Evolutionary conservation across 2,797 vertebrate genomes (phyloP).

Genomic region (Malacoraja senta): DNA sequence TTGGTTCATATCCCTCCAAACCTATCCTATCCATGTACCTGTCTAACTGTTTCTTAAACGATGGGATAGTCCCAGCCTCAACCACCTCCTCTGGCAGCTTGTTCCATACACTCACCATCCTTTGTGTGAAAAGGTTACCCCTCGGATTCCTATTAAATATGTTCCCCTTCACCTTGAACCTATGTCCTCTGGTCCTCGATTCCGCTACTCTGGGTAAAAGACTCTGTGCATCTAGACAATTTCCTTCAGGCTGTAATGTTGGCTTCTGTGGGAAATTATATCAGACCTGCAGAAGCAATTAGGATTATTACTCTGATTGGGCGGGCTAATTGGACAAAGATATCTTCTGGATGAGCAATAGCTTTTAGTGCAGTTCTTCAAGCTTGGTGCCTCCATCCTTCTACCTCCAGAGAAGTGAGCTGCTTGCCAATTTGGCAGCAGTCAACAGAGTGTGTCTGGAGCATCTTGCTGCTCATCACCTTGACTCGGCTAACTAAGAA

Average conservation of each 20-base stretch:
- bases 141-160: no score
- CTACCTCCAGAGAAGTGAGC: background rate
- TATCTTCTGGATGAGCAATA: background rate
- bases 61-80: no score
- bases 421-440: background rate
- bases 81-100: no score
- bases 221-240: background rate
- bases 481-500: background rate
- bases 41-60: no score
- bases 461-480: background rate
- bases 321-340: no score
- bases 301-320: background rate
- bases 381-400: background rate
- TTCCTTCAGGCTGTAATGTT: background rate
- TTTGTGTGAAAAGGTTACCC: no score
- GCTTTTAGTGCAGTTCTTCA: background rate
- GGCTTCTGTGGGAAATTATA: background rate
- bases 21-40: no score
- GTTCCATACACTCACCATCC: no score
- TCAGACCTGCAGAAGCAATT: background rate
- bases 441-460: background rate
- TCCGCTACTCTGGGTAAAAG: no score
- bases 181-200: no score
- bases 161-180: no score
- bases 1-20: no score